Evolutionary conservation across 2,113 vertebrate genomes (phyloP), one percentile per base, ranked within the genome.

Genomic region (Micronycteris hirsuta): DNA sequence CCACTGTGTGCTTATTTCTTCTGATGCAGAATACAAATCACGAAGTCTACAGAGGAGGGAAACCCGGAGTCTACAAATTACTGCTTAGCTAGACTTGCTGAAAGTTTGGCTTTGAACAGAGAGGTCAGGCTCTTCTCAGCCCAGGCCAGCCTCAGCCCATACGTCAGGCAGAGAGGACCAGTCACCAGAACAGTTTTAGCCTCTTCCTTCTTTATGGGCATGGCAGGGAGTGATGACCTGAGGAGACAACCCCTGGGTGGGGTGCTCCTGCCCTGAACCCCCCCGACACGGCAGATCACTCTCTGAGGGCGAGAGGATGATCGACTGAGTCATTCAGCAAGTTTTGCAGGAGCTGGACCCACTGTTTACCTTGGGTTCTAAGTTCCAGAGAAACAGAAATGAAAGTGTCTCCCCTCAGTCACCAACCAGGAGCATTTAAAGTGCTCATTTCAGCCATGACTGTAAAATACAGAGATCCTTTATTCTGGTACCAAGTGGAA

Each of bases 381-480:
- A 83, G 47, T 73, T 43, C 43, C 68, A 78, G 1, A 86, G 77
- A 77, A 80, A 93, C 45, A 86, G 73, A 89, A 95, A 77, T 41
- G 52, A 47, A 85, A 91, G 45, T 10, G 28, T 67, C 58, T 89
- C 12, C 58, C 49, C 19, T 81, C 41, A 36, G 5, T 31, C 82
- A 85, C 33, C 38, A 58, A 73, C 33, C 0, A 0, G 4, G 14
- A 87, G 31, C 31, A 76, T 67, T 52, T 45, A 14, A 52, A 67
- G 49, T 71, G 54, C 16, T 47, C 24, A 54, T 61, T 97, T 84
- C 73, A 82, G 71, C 58, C 52, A 38, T 6, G 43, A 76, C 47
- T 24, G 16, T 43, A 45, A 63, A 41, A 33, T 85, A 33, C 7
- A 15, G 15, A 24, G 68, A 49, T 58, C 0, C 0, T 13, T 94